Base-by-base conservation (phyloP, 2,888 invertebrate species). In the Harmothoe impar region DNA sequence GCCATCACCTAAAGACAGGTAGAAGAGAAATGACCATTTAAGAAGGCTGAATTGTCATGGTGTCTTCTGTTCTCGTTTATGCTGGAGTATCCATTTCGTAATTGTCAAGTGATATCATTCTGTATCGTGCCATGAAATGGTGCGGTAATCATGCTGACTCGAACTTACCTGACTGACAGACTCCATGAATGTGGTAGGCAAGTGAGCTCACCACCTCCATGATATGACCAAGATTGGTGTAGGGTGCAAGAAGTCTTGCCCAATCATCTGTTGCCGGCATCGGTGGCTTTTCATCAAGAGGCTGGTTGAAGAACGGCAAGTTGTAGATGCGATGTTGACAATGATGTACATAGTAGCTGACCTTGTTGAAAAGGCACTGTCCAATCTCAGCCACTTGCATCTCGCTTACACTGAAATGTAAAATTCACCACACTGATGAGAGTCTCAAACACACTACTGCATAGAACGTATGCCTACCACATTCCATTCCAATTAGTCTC, bases 101-200 rank as follows among this genome's bases (percentile, higher is more conserved):
- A 43, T 43, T 3, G 43, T 43, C 43, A 43, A 43, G 10, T 43
- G 10, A 10, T 7, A 43, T 43, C 10, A 43, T 43, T 43, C 10
- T 43, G 43, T 10, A 43, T 43, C 10, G 10, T 43, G 43, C 43
- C n/a, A n/a, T n/a, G n/a, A 43, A 43, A 43, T 43, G 10, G 43
- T 43, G 43, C 10, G 43, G 10, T 20, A 62, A 20, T 62, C 62
- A n/a, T 62, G 62, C n/a, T 62, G 62, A 62, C 23, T 15, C 12
- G 17, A 52, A 52, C 68, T 72, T 72, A 72, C 72, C 72, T 72
- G 72, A 72, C 20, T 72, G 25, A 72, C 72, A 72, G 29, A 72
- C 1, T 15, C 72, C 72, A 72, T n/a, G 15, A 25, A 72, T 25
- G 17, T 72, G 72, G 29, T 72, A 72, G 25, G 29, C 72, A 23